Conservation (phyloP, 2,113 vertebrate species). For the Pogonocichla stellata region DNA sequence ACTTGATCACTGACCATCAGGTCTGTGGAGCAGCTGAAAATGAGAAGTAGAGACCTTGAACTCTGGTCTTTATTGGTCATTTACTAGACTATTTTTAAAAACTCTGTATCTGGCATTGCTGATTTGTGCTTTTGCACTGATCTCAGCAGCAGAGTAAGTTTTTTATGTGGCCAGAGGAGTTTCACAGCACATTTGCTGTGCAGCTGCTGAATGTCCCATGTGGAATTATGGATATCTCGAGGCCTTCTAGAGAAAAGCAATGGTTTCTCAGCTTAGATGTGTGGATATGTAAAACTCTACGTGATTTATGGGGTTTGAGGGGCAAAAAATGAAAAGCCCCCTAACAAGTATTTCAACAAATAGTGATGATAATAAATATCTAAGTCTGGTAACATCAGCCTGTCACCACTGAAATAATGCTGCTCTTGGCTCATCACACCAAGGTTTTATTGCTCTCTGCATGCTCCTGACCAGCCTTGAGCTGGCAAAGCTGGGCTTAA, state of each 20-base stretch:
- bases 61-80: neutral
- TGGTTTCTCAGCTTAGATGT: neutral
- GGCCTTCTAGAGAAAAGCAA: neutral
- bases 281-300: neutral
- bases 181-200: neutral
- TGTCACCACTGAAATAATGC: neutral
- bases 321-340: neutral
- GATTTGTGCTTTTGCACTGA: neutral
- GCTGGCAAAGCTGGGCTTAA: neutral
- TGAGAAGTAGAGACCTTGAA: neutral
- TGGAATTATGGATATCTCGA: neutral
- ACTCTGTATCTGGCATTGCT: neutral
- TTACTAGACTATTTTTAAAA: neutral
- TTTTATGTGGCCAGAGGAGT: neutral
- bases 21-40: neutral
- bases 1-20: neutral
- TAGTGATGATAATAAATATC: neutral
- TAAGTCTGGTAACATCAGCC: neutral
- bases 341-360: neutral
- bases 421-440: neutral
- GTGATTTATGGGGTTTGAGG: rapidly evolving
- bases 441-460: neutral
- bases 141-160: neutral
- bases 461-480: neutral
- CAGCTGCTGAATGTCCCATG: neutral